phyloP scores from a whole-genome alignment of 2,113 vertebrate species.

The Garra rufa region DNA sequence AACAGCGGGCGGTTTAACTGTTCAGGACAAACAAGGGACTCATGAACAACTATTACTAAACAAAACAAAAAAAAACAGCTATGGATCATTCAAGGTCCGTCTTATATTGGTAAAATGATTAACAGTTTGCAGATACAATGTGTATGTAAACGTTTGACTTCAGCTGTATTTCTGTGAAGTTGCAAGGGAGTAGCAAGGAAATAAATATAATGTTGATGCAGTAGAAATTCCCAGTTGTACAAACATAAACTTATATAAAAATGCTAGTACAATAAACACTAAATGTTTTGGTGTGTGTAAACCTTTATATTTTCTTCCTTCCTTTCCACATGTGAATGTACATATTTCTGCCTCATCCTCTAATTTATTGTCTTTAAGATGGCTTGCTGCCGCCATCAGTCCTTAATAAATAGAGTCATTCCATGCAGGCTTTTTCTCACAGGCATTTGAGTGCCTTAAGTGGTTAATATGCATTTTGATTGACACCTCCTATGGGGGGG shows the following conservation, averaged over 20 bases:
- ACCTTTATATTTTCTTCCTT: not conserved
- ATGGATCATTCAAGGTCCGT: not conserved
- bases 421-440: not conserved
- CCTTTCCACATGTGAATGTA: not conserved
- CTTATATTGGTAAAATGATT: too few species aligned
- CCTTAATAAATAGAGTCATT: conserved; percentile 19
- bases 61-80: too few species aligned
- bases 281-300: not conserved
- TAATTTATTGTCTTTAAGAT: conserved; percentile 2
- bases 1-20: too few species aligned
- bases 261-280: not conserved
- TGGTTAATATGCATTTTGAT: conserved; percentile 48
- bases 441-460: conserved; percentile 18
- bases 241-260: not conserved
- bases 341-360: not conserved
- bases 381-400: conserved; percentile 9
- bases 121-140: too few species aligned
- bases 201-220: not conserved
- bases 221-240: not conserved
- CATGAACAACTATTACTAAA: too few species aligned
- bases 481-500: conserved; percentile 28
- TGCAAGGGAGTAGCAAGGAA: not conserved
- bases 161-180: not conserved
- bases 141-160: too few species aligned
- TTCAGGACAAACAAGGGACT: too few species aligned